Percentiles rank a stretch among this genome's conserved stretches.
Conservation (phyloP, 37 sponge, comb jelly and placozoan genomes). For the Tethya wilhelma region DNA sequence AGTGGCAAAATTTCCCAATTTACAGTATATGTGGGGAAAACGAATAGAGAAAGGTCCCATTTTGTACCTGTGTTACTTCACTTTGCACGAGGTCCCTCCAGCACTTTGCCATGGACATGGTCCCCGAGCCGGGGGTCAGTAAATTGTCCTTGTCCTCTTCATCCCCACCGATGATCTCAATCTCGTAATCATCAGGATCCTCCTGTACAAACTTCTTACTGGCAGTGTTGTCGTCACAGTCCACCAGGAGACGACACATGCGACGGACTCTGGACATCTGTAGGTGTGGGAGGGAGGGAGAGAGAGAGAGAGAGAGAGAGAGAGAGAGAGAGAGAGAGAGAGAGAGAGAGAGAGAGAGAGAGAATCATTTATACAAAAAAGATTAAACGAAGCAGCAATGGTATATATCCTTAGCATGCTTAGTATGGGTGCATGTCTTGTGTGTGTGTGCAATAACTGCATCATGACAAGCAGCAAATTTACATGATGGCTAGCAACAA, state of each 20-base stretch:
- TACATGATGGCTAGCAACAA: too few relatives aligned
- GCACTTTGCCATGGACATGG: constrained; percentile 35
- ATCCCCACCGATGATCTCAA: not conserved
- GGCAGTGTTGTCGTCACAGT: constrained; percentile 54
- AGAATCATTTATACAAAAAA: not conserved
- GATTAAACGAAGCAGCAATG: too few relatives aligned
- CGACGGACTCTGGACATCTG: constrained; percentile 64
- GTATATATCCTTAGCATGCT: too few relatives aligned
- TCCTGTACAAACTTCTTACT: constrained; percentile 9
- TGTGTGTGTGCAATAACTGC: too few relatives aligned
- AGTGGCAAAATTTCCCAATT: too few relatives aligned
- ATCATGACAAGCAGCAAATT: too few relatives aligned
- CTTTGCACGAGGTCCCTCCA: constrained; percentile 34
- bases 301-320: constrained; percentile 1
- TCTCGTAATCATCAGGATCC: not conserved
- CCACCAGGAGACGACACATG: constrained; percentile 74
- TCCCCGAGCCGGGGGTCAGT: constrained; percentile 6
- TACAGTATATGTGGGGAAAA: too few relatives aligned
- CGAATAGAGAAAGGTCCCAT: too few relatives aligned
- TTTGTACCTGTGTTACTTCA: constrained; percentile 28
- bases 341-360: not conserved
- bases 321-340: constrained; percentile 5
- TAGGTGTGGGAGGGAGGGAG: not conserved
- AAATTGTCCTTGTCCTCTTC: not conserved
- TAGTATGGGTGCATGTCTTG: too few relatives aligned